Evolutionary conservation across 64 coral and sea anemone species (phyloP), one percentile per base, ranked within the genome.

Genomic region (Porites australiensis): DNA sequence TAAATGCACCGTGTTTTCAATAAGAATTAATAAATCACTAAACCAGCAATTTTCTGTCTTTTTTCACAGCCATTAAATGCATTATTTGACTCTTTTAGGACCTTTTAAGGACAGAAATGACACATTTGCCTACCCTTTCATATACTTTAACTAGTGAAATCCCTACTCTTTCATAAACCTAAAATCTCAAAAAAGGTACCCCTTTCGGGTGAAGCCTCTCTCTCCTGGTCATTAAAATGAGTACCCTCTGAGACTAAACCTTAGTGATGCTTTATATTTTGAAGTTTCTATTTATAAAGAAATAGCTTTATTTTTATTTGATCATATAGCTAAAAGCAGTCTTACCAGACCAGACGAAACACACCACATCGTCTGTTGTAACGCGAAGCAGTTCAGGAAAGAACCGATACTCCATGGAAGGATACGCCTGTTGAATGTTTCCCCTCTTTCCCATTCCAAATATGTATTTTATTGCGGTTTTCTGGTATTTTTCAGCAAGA

Each of bases 301-400:
- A 63, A 63, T 63, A 63, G 60, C 18, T 68, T 68, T 68, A 68
- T 68, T 68, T 68, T 68, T 6, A 68, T 68, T 68, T 68, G 65
- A 68, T 68, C 65, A 68, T 68, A 19, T 68, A 68, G 65, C 65
- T 68, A 68, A 68, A 68, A 68, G 65, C 65, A 21, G 65, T 72
- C 86, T 88, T 71, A 88, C 86, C 86, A 46, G 86, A 88, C 86
- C 86, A 88, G 10, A 88, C 86, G 65, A 88, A 88, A 88, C 86
- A 88, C n/a, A 88, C 37, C 50, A 88, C 70, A 75, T 88, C 86
- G 23, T 88, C 69, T 71, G 68, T 88, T 88, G 86, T 88, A 57
- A 88, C 68, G 6, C 48, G 14, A 88, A 88, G 52, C n/a, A 48
- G 68, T 59, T 88, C 86, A 60, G 86, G 86, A 74, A 70, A 72